Base-by-base conservation (phyloP, 2,888 invertebrate species). In the Phaonia tiefii region DNA sequence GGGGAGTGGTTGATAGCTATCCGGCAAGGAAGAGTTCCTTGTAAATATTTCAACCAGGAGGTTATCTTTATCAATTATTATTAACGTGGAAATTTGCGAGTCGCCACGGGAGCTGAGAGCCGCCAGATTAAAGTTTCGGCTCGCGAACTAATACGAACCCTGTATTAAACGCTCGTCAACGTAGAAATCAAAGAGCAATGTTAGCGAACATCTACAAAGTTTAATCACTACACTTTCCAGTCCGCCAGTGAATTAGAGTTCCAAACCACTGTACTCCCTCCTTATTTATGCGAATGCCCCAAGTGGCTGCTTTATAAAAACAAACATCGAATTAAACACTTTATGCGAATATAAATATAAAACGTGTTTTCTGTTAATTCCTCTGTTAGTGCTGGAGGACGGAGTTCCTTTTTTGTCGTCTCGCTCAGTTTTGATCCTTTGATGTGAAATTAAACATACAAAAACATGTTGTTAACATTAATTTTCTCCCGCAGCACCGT, bases 381-480 rank as follows among this genome's bases (percentile, higher is more conserved):
- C 11, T 2, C 44, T 44, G 44, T 44, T 44, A 44, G n/a, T 11
- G n/a, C 11, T 44, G 44, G n/a, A n/a, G n/a, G n/a, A n/a, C n/a
- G n/a, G n/a, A 13, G 51, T 54, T 13, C 54, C 25, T 25, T 13
- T 22, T 54, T 54, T 4, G 54, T 11, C 22, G 25, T 54, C 54
- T 20, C 3, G 13, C 7, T 51, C 17, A 31, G 20, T 51, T 65
- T 66, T 80, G 84, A 84, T 85, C 83, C 83, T 84, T 81, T 84
- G 83, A 84, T 82, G 84, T 84, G 82, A 83, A 84, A 80, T 84
- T 83, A 74, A 81, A 85, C 80, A 83, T 74, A 83, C 82, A 83
- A 81, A 83, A 88, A 88, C 88, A 89, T 84, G 88, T 85, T 88
- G 88, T 88, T 89, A 88, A 88, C 89, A 88, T 89, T 88, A 87